phyloP scores from a whole-genome alignment of 2,888 invertebrate species.

The Cinara cedri region DNA sequence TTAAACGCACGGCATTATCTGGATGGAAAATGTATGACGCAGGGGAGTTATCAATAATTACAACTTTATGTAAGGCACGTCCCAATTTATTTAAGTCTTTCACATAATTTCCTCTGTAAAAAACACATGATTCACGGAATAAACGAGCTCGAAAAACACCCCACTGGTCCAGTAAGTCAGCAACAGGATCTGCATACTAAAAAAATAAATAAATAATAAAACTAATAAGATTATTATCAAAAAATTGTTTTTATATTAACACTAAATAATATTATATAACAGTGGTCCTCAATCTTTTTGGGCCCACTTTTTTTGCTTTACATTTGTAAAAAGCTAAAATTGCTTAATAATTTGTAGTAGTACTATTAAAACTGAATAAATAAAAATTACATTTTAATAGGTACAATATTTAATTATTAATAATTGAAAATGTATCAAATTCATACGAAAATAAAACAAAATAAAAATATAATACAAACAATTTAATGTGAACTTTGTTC shows the following conservation, averaged over 20 bases:
- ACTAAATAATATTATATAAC: not conserved
- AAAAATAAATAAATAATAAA: conserved; percentile 58
- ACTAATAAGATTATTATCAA: not conserved
- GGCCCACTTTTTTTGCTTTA: no score
- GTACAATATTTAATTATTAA: no score
- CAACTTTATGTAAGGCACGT: conserved; percentile 92
- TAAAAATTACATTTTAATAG: no score
- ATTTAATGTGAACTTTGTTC: not conserved
- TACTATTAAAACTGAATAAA: no score
- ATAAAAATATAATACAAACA: not conserved
- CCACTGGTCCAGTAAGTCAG: conserved; percentile 97
- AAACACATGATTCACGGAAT: conserved; percentile 99
- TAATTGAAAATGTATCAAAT: no score
- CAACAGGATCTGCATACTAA: conserved; percentile 98
- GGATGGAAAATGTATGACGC: conserved; percentile 99
- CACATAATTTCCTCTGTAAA: conserved; percentile 99
- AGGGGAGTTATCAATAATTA: conserved; percentile 99
- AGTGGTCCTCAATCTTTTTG: no score
- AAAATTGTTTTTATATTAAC: not conserved
- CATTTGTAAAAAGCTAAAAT: no score
- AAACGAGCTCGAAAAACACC: conserved; percentile 93
- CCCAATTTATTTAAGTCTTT: conserved; percentile 98
- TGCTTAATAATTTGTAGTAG: no score
- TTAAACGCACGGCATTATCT: conserved; percentile 92
- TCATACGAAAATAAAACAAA: no score